A percentile compares a stretch with the other conserved stretches of the same genome.
Evolutionary conservation across 2,797 vertebrate species (phyloP).

Genomic region (Chelon labrosus): DNA sequence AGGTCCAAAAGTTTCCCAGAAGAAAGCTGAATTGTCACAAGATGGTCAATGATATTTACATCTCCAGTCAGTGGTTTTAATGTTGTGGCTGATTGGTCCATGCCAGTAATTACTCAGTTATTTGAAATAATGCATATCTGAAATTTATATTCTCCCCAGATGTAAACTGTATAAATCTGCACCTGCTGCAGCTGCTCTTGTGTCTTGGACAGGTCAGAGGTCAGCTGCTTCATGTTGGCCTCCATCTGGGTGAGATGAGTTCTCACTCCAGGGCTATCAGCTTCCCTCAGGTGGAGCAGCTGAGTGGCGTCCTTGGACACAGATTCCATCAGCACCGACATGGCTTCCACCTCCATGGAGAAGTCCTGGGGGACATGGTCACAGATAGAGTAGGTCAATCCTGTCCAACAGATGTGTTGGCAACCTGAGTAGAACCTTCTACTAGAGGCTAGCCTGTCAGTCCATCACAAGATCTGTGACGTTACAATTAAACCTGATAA

Average conservation of each 20-base stretch:
- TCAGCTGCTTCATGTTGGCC: slow-evolving; percentile 86
- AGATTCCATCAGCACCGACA: slow-evolving; percentile 84
- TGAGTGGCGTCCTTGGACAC: slow-evolving; percentile 81
- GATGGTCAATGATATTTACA: too few species aligned
- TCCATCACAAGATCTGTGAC: too few species aligned
- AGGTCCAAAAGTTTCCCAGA: too few species aligned
- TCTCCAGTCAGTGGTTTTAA: too few species aligned
- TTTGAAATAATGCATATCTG: too few species aligned
- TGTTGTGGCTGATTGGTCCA: too few species aligned
- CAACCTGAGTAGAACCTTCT: too few species aligned
- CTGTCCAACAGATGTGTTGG: neutral
- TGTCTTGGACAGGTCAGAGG: slow-evolving; percentile 81
- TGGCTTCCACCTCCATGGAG: slow-evolving; percentile 85
- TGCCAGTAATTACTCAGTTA: too few species aligned
- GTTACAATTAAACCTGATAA: too few species aligned
- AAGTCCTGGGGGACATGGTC: slow-evolving; percentile 82
- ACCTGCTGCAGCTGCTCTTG: slow-evolving; percentile 92
- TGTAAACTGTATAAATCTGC: neutral
- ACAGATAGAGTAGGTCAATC: neutral
- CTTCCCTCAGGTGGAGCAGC: slow-evolving; percentile 87
- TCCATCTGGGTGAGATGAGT: slow-evolving; percentile 85
- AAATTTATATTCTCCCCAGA: neutral
- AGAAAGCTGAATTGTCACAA: too few species aligned
- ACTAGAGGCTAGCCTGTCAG: too few species aligned
- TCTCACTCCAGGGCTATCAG: slow-evolving; percentile 82